phyloP scores from a whole-genome alignment of 2,888 invertebrate genomes.

The Thumatha senex region DNA sequence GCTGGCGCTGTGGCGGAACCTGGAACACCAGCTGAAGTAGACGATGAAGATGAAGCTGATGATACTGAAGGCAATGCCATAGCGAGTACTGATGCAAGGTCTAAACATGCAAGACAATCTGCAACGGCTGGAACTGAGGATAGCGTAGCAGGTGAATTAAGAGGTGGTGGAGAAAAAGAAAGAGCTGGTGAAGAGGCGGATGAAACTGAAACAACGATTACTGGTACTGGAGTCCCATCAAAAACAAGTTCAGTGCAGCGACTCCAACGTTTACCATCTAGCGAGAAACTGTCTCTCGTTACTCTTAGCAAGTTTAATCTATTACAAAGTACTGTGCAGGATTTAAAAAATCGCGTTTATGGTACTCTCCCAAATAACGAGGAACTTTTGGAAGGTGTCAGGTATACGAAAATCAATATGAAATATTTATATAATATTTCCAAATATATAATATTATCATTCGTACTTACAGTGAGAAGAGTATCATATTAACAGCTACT shows the following conservation, averaged over 20 bases:
- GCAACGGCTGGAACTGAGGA: no score
- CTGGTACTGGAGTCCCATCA: neutral
- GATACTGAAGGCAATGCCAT: no score
- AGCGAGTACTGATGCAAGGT: no score
- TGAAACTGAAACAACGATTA: no score
- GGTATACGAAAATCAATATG: constrained; percentile 40
- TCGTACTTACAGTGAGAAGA: no score
- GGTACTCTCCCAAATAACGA: constrained; percentile 72
- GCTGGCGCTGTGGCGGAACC: no score
- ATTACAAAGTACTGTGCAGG: constrained; percentile 61
- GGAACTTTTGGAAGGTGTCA: constrained; percentile 68
- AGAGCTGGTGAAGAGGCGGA: neutral
- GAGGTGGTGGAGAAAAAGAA: neutral
- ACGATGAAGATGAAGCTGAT: no score
- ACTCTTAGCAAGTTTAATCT: constrained; percentile 72
- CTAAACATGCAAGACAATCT: no score
- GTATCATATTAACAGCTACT: no score
- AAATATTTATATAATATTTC: neutral
- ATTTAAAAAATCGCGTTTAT: constrained; percentile 66
- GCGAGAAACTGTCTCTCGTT: constrained; percentile 69
- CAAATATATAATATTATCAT: no score
- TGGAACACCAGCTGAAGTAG: no score
- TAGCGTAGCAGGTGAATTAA: neutral
- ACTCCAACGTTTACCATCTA: constrained; percentile 21
- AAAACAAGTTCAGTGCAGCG: neutral